Evolutionary conservation across 2,888 invertebrate species (phyloP), one percentile per base, ranked within the genome.

Genomic region (Netelia fuscicornis): DNA sequence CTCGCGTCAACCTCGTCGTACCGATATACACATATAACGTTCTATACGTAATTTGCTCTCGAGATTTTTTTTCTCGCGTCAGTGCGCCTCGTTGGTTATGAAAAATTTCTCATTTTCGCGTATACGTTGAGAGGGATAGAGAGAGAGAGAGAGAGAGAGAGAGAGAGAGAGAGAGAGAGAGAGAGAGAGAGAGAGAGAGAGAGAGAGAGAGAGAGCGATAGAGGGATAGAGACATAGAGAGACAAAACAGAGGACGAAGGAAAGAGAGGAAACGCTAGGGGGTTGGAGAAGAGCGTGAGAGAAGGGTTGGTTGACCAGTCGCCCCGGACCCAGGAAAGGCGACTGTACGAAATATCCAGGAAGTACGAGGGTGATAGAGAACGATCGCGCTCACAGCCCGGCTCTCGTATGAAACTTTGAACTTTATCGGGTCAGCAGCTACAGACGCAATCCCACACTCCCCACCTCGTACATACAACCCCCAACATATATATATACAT

Each of bases 341-440:
- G 68, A 70, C 77, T 60, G 42, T 44, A 44, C 44, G 60, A 70
- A 48, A 78, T 78, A 48, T 70, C 77, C 65, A 56, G 58, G 44
- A 17, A 42, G 72, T 9, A 60, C 23, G 52, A 60, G 60, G 30
- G 20, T 25, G 62, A 37, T 30, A 60, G n/a, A 13, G 62, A 74
- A 37, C 37, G 44, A 42, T 20, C 67, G 37, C 3, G 42, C 72
- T 44, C 71, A 67, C 52, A 67, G 65, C 70, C 71, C 17, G 76
- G 60, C 13, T 48, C 48, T 84, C 77, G 44, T 67, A 54, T 71
- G 52, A 54, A 76, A 84, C 77, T 84, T 80, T 81, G 84, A 81
- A 81, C 80, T 84, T 84, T 84, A 84, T 77, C 84, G 81, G 84
- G 81, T 81, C 84, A 81, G 81, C 76, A 54, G 68, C 77, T 81